Evolutionary conservation across 1,140 invertebrate genomes (phyloP), one percentile per base, ranked within the genome.

Genomic region (Amphibalanus amphitrite): DNA sequence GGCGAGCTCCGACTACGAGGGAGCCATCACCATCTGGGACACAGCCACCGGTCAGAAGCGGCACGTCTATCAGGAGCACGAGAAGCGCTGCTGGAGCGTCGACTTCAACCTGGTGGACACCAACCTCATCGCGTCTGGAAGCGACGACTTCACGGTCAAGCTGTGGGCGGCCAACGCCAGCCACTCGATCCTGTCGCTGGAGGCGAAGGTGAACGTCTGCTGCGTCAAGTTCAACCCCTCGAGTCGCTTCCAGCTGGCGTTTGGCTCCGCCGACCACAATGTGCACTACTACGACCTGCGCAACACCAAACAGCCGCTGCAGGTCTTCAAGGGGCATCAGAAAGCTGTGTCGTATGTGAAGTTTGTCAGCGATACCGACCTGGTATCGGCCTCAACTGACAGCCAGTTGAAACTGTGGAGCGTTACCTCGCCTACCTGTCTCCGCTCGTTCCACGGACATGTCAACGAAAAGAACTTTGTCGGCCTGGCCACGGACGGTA

Each of bases 381-480:
- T 97, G 71, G 93, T 97, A 0, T 96, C 93, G 0, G 94, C 95
- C 29, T 96, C 93, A 0, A 97, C 94, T 0, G 95, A 98, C 82
- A 93, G 91, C 40, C 92, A 94, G 77, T 81, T 97, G 10, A 95
- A 96, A 81, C 85, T 98, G 79, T 97, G 95, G 95, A 90, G 90
- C 78, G 87, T 96, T 0, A 88, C 89, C 75, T 85, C 85, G 75
- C 86, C 89, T 13, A 85, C 90, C 72, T 95, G 90, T 81, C 79
- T 93, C 59, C 83, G 92, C 67, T 92, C 93, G 0, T 94, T 96
- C 81, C 87, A 89, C n/a, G 93, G 92, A 0, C 94, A 98, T 81
- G 85, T 90, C 0, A 98, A 98, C 81, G 95, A 97, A 79, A 97
- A 97, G 79, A 97, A 97, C 80, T 98, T 97, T 83, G 93, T 98